Evolutionary conservation across 2,113 vertebrate species (phyloP).

Genomic region (Vulpes ferrilata): DNA sequence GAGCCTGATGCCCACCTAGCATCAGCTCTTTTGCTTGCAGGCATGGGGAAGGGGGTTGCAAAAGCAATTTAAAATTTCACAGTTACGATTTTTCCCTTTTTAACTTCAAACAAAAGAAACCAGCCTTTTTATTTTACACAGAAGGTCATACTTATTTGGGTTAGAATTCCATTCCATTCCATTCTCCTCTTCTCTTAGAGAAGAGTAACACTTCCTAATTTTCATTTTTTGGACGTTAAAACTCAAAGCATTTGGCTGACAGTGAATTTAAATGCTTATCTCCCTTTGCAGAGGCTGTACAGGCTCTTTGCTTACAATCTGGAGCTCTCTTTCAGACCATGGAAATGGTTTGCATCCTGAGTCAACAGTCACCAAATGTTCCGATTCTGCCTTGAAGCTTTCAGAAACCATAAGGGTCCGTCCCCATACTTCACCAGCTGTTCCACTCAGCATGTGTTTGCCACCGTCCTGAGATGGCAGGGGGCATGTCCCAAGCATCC

Average conservation of each 20-base stretch:
- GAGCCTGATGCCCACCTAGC: neutral
- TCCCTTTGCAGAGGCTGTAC: neutral
- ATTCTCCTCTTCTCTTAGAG: neutral
- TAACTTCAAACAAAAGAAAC: neutral
- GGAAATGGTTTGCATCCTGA: neutral
- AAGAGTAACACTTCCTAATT: neutral
- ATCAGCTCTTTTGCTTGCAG: neutral
- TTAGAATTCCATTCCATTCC: neutral
- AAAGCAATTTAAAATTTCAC: conserved; percentile 1
- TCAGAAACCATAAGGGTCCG: neutral
- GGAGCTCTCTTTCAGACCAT: neutral
- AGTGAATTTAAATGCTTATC: neutral
- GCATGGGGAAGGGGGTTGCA: neutral
- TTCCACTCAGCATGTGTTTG: neutral
- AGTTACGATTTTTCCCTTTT: neutral
- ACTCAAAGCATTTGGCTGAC: neutral
- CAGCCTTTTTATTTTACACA: neutral
- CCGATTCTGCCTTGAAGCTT: neutral
- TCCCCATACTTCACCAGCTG: neutral
- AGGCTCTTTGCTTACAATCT: neutral
- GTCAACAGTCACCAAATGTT: neutral
- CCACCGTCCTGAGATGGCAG: neutral
- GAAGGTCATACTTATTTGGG: neutral
- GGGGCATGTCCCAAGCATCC: no score
- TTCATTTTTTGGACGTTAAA: neutral